Conservation (phyloP, 2,113 vertebrate genomes). For the Dromas ardeola region DNA sequence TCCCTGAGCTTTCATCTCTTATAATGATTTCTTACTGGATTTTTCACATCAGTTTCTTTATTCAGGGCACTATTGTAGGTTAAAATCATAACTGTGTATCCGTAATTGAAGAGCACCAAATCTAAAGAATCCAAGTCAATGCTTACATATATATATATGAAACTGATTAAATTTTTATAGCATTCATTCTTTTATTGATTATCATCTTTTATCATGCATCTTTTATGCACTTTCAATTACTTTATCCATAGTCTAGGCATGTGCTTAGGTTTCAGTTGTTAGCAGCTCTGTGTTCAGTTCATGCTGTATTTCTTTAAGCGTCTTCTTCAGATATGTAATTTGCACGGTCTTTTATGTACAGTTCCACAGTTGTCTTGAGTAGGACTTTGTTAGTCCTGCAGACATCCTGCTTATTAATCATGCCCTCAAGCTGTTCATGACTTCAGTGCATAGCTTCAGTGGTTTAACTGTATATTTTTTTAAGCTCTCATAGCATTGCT, state of each 20-base stretch:
- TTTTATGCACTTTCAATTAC: not conserved
- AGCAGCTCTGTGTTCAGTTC: conserved; percentile 4
- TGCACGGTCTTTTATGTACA: not conserved
- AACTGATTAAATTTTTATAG: not conserved
- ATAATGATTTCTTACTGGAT: not conserved
- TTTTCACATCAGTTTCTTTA: not conserved
- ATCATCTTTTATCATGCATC: not conserved
- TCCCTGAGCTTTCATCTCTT: not conserved
- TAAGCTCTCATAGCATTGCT: conserved; percentile 59
- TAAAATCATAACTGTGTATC: not conserved
- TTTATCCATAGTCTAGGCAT: not conserved
- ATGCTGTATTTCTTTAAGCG: not conserved
- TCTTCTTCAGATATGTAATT: not conserved
- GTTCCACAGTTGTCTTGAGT: not conserved
- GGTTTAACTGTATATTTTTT: conserved; percentile 20
- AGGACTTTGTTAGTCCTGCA: conserved; percentile 28
- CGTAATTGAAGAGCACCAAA: not conserved
- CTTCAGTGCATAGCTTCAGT: conserved; percentile 48
- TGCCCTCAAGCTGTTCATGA: conserved; percentile 41
- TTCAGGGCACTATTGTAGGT: not conserved
- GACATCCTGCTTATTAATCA: conserved; percentile 42
- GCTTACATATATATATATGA: not conserved
- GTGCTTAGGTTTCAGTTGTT: conserved; percentile 26
- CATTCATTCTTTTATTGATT: conserved; percentile 8
- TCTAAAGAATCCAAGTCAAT: not conserved